Percentiles rank a stretch among this genome's conserved stretches.
Evolutionary conservation across 1,140 invertebrate genomes (phyloP).

Genomic region (Diachasmimorpha longicaudata): DNA sequence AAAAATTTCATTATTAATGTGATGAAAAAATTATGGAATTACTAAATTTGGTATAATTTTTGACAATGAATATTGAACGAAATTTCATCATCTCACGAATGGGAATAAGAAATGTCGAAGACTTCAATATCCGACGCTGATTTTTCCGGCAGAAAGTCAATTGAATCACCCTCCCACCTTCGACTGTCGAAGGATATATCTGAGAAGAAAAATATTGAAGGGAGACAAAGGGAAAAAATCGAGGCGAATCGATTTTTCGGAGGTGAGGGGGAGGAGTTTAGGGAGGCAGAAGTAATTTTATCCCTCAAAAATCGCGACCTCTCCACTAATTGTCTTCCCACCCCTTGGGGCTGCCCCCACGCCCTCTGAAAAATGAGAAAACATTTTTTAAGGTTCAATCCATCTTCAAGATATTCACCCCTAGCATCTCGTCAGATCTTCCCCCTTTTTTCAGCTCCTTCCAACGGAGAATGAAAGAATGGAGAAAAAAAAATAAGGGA

Average conservation of each 20-base stretch:
- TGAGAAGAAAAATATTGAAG: background rate
- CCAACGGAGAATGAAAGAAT: background rate
- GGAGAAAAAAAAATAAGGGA: background rate
- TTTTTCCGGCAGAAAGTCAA: background rate
- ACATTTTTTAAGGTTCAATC: slow-evolving; percentile 21
- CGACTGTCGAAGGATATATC: too few relatives aligned
- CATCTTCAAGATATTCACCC: slow-evolving; percentile 23
- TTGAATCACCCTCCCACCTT: background rate
- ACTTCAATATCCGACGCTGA: background rate
- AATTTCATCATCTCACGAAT: background rate
- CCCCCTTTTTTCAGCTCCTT: background rate
- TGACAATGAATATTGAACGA: background rate
- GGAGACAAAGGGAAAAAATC: background rate
- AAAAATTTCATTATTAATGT: too few relatives aligned
- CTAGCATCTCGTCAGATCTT: background rate
- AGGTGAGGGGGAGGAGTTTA: background rate
- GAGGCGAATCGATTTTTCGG: background rate
- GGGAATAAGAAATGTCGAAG: background rate
- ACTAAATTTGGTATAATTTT: background rate
- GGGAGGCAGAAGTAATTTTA: background rate
- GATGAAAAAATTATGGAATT: too few relatives aligned
- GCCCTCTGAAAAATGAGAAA: background rate
- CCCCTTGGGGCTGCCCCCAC: background rate
- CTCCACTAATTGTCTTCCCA: background rate
- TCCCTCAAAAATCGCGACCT: background rate